Percentiles rank a stretch among this genome's conserved stretches.
These are phyloP conservation scores for Pachyramphus minor DNA, from an alignment of 2,113 vertebrate genomes.

Conservation along the genomic window DNA sequence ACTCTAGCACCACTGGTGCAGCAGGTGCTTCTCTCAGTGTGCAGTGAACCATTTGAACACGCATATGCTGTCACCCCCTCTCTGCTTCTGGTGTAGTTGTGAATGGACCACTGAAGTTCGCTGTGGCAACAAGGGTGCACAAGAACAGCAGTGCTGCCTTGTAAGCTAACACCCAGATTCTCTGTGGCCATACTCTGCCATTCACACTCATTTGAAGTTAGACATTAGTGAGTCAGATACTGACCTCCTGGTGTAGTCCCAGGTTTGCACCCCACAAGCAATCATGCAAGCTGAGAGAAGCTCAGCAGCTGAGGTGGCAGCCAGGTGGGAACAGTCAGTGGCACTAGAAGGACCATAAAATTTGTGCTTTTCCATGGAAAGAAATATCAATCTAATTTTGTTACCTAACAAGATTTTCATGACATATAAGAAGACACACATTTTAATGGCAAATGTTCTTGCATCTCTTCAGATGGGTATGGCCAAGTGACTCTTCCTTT, in stretches of 20 bases:
- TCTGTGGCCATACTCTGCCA: neutral
- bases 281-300: neutral
- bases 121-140: fast-evolving
- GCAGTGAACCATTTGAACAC: neutral
- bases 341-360: neutral
- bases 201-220: neutral
- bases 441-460: neutral
- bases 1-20: too few relatives aligned
- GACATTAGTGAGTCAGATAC: neutral
- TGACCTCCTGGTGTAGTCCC: neutral
- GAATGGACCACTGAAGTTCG: neutral
- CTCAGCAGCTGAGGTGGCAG: neutral
- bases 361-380: neutral
- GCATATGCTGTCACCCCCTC: neutral
- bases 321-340: neutral
- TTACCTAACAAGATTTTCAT: neutral
- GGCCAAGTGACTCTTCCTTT: neutral
- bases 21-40: neutral
- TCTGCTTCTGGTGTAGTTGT: fast-evolving
- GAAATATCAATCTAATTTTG: neutral
- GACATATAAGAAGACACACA: neutral
- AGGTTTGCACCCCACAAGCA: neutral
- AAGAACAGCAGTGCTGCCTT: neutral
- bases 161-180: neutral
- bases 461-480: neutral